Conservation (phyloP, 2,797 vertebrate genomes). For the Adelosebastes latens region DNA sequence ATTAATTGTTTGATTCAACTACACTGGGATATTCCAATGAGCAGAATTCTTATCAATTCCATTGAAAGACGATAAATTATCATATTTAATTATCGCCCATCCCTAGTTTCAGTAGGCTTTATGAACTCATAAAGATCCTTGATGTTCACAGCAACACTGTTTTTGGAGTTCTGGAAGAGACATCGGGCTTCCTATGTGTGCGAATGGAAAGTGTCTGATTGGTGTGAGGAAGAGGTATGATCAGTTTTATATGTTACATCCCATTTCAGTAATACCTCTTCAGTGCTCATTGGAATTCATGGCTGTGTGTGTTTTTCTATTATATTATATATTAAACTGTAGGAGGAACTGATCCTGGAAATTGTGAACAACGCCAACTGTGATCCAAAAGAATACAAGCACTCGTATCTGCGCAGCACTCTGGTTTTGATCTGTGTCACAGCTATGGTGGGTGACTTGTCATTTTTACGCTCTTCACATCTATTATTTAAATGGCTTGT, state of each 20-base stretch:
- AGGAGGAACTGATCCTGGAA: conserved; percentile 92
- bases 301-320: background rate
- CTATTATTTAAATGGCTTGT: background rate
- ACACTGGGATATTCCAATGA: too few relatives aligned
- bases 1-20: too few relatives aligned
- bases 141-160: conserved; percentile 87
- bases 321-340: background rate
- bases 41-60: too few relatives aligned
- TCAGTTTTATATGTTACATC: background rate
- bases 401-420: conserved; percentile 88
- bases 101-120: background rate
- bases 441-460: conserved; percentile 81
- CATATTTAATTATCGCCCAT: too few relatives aligned
- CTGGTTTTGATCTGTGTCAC: conserved; percentile 85
- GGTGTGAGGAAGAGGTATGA: conserved; percentile 94
- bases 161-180: conserved; percentile 96
- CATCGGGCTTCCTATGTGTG: conserved; percentile 85
- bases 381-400: conserved; percentile 72
- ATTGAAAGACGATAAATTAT: too few relatives aligned
- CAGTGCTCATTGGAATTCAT: background rate
- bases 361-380: conserved; percentile 84
- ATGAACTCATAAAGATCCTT: conserved; percentile 1
- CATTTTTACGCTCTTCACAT: background rate
- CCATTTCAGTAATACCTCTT: background rate
- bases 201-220: conserved; percentile 89